Percentiles rank a stretch among this genome's conserved stretches.
These are phyloP conservation scores for Ridgeia piscesae DNA, from an alignment of 1,140 invertebrate species.

Conservation along the genomic window DNA sequence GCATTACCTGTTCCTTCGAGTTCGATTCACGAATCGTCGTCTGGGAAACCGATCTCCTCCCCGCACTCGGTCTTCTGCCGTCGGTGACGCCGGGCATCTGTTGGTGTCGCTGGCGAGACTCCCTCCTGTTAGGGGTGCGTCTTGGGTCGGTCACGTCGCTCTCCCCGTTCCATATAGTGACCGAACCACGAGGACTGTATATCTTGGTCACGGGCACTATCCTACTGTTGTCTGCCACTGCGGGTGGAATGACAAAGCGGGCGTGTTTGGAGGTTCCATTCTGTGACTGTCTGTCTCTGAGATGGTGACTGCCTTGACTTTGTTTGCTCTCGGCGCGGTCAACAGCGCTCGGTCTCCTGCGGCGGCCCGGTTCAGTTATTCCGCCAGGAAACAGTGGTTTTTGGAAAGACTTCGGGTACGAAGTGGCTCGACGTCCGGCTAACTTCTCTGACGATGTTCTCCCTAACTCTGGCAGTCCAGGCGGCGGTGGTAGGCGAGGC, in stretches of 20 bases:
- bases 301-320: not conserved
- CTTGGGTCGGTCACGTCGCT: too few species aligned
- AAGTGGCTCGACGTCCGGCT: not conserved
- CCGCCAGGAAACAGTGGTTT: not conserved
- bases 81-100: not conserved
- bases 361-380: not conserved
- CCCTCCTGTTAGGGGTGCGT: not conserved
- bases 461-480: not conserved
- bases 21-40: too few species aligned
- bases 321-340: not conserved
- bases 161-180: not conserved
- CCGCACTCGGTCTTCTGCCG: not conserved
- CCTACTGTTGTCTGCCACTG: not conserved
- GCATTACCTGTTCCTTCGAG: too few species aligned
- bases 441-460: too few species aligned
- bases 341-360: not conserved
- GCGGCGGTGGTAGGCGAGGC: too few species aligned
- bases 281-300: not conserved
- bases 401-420: not conserved
- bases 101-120: not conserved
- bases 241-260: not conserved
- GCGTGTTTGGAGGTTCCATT: not conserved
- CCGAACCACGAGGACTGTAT: not conserved
- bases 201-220: not conserved
- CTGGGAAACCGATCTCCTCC: not conserved